Base-by-base conservation (phyloP, 2,113 vertebrate species). In the Kryptolebias marmoratus region DNA sequence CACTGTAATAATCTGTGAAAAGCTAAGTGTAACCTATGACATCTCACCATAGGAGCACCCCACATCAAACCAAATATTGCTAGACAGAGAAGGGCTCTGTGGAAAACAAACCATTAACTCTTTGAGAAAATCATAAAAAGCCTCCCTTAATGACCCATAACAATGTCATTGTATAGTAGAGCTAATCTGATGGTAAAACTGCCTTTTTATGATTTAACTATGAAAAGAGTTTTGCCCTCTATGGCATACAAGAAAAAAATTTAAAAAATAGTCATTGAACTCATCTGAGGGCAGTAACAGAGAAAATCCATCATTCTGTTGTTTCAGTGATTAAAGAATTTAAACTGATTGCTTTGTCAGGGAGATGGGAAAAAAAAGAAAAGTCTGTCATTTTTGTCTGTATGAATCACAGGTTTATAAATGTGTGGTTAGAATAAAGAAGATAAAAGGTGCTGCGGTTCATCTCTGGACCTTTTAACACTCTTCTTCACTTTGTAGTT, bases 31-130 rank as follows among this genome's bases (percentile, higher is more conserved):
- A 83, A 64, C 60, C 75, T 71, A 53, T 68, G 71, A 81, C 28
- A 68, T 55, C 71, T 86, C 65, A 60, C 65, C 72, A 13, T 61
- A 49, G 66, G 39, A 68, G 66, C 62, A 11, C 59, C 53, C 47
- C 9, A 79, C 81, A 77, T 87, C 85, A 88, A 88, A 85, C 73
- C 72, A 65, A 81, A 63, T 50, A 28, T 12, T 32, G 36, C 36
- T 28, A 1, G 45, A 78, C 77, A 14, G 22, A 72, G 42, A 60
- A 61, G 68, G 60, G 62, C 70, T 57, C 74, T 1, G 58, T 71
- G 81, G 79, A 83, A 73, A 89, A 90, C 79, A 87, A 83, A 75
- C 85, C 75, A 81, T 84, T 87, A 82, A 68, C 61, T 86, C 71
- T 84, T 81, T 79, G 70, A 83, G 71, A 84, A 89, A 84, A 79